Conservation (phyloP, 2,797 vertebrate species). For the Pampus argenteus region DNA sequence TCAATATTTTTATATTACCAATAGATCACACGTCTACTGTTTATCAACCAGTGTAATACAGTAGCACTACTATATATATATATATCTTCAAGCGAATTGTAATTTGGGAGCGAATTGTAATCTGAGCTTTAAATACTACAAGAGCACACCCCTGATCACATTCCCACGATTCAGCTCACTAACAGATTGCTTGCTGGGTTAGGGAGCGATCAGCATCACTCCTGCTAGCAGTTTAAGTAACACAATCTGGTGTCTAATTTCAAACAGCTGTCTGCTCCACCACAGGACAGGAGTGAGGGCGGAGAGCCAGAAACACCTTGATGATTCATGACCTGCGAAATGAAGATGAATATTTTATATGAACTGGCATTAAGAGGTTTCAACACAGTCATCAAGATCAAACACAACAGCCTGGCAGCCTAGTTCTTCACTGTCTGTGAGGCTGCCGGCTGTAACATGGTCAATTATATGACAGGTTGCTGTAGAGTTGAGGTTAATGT, state of each 20-base stretch:
- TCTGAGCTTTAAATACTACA: slow-evolving; percentile 61
- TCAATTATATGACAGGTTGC: slow-evolving; percentile 42
- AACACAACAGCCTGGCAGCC: slow-evolving; percentile 61
- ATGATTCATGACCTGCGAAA: slow-evolving; percentile 83
- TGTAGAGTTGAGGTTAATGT: slow-evolving; percentile 41
- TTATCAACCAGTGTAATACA: background rate
- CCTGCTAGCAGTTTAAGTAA: slow-evolving; percentile 83
- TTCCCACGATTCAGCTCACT: slow-evolving; percentile 58
- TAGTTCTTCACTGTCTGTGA: slow-evolving; percentile 39
- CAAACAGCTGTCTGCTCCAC: slow-evolving; percentile 84
- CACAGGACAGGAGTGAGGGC: slow-evolving; percentile 74
- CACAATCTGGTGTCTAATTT: slow-evolving; percentile 88
- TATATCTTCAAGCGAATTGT: background rate
- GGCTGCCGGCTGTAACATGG: slow-evolving; percentile 46
- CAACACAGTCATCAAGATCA: slow-evolving; percentile 67
- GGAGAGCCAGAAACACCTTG: slow-evolving; percentile 81
- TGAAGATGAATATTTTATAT: slow-evolving; percentile 83
- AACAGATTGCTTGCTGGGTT: slow-evolving; percentile 81
- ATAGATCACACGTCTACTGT: too few relatives aligned
- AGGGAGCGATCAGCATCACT: slow-evolving; percentile 80
- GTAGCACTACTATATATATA: background rate
- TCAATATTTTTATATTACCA: too few relatives aligned
- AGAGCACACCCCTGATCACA: slow-evolving; percentile 64
- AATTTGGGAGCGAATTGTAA: slow-evolving; percentile 30
- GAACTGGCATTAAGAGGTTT: slow-evolving; percentile 69